Evolutionary conservation across 2,797 vertebrate species (phyloP).

Genomic region (Esox masquinongy): DNA sequence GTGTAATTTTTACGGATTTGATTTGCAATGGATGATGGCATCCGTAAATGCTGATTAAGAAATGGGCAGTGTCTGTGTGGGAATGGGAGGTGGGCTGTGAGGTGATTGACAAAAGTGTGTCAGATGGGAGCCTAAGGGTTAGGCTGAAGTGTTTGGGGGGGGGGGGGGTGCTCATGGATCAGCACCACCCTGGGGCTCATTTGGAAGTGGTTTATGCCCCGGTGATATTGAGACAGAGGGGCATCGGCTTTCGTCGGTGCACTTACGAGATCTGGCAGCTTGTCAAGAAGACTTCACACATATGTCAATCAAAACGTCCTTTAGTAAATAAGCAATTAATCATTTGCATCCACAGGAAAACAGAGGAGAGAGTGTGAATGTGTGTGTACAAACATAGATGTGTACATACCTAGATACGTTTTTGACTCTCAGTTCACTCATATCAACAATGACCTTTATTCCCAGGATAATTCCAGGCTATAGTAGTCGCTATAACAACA

Average conservation of each 20-base stretch:
- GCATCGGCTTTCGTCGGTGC: not conserved
- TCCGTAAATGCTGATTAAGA: not conserved
- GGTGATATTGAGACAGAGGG: not conserved
- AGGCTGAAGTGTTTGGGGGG: not conserved
- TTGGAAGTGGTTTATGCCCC: not conserved
- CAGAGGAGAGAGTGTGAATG: not conserved
- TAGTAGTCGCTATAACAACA: constrained; percentile 16
- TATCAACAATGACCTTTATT: constrained; percentile 5
- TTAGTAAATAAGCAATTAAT: constrained; percentile 43
- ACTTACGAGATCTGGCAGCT: constrained; percentile 22
- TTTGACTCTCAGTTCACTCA: not conserved
- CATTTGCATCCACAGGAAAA: constrained; percentile 24
- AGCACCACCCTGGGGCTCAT: not conserved
- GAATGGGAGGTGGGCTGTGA: not conserved
- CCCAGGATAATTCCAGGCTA: constrained; percentile 4
- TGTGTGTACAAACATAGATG: not conserved
- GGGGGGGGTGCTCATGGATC: not conserved
- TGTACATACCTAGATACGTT: not conserved
- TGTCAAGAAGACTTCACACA: constrained; percentile 33
- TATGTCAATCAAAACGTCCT: constrained; percentile 31
- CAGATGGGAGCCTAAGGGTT: not conserved
- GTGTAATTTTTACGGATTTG: not conserved
- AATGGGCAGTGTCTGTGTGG: not conserved
- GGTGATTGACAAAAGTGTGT: not conserved
- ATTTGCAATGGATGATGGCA: not conserved